Evolutionary conservation across 1,140 invertebrate species (phyloP), one percentile per base, ranked within the genome.

Genomic region (Varroa destructor): DNA sequence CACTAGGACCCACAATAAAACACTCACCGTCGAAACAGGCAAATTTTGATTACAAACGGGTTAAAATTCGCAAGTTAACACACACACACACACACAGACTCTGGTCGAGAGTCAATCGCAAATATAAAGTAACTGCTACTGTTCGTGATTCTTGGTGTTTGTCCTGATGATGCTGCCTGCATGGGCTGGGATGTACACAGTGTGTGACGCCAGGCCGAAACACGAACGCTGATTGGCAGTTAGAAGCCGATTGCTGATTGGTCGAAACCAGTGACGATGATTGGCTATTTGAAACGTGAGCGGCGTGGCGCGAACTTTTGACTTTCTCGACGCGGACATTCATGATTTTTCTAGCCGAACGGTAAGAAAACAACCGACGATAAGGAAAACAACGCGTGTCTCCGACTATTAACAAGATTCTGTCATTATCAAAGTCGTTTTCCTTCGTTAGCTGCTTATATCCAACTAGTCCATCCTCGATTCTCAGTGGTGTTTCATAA

Each of bases 201-300:
- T 43, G 61, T 67, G 61, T 67, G 61, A 67, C 61, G 61, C 61
- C 46, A 25, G 61, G 8, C 12, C 40, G 12, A 14, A 40, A 36
- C 40, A 37, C 14, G 61, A n/a, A 67, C 36, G 10, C 61, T 67
- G 46, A 67, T 67, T 67, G 61, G 61, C 14, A 12, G 61, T 67
- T 67, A 36, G 61, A 67, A 67, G n/a, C 12, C 14, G 61, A 12
- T 14, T 14, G 40, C 1, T 67, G 61, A 67, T 67, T 67, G 61
- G 61, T 40, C 14, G 61, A 67, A 37, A n/a, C 14, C 1, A 40
- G 14, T 8, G 10, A 46, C 61, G 61, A 1, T 67, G 61, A 67
- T 67, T 67, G 61, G 61, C 61, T 67, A 37, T 37, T 67, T 37
- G n/a, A 37, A 14, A 46, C 40, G 61, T 37, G 61, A 40, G 61